These are phyloP conservation scores for Scaptomyza tumidula DNA, from an alignment of 2,888 invertebrate species.

Conservation along the genomic window DNA sequence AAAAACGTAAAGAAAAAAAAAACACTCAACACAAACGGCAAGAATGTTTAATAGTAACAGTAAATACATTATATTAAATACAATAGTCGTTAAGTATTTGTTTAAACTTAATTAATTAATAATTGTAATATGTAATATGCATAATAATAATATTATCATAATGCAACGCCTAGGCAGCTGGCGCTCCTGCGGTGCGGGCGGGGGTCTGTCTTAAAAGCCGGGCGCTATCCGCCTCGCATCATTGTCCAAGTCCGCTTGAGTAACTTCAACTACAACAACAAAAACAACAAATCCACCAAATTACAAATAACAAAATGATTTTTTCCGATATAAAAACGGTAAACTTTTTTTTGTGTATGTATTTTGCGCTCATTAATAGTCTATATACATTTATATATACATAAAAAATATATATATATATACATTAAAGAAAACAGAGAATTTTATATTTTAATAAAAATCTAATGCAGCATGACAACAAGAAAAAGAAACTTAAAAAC, in stretches of 20 bases:
- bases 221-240: constrained; percentile 40
- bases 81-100: constrained; percentile 75
- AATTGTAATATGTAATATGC: constrained; percentile 67
- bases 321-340: constrained; percentile 49
- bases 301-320: constrained; percentile 56
- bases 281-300: constrained; percentile 77
- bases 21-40: constrained; percentile 25
- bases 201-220: constrained; percentile 33
- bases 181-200: constrained; percentile 50
- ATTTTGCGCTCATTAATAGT: constrained; percentile 64
- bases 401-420: constrained; percentile 24
- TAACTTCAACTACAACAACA: constrained; percentile 56
- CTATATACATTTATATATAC: constrained; percentile 49
- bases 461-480: constrained; percentile 61
- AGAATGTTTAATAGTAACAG: constrained; percentile 57
- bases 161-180: constrained; percentile 50
- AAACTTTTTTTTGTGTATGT: constrained; percentile 61
- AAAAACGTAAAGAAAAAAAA: constrained; percentile 1
- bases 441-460: constrained; percentile 70
- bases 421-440: constrained; percentile 45
- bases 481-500: constrained; percentile 52
- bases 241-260: constrained; percentile 60
- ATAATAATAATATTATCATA: constrained; percentile 46
- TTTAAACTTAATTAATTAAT: constrained; percentile 77
- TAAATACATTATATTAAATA: constrained; percentile 61